These are phyloP conservation scores for Heliconius hewitsoni DNA, from an alignment of 1,140 invertebrate species.

Conservation along the genomic window DNA sequence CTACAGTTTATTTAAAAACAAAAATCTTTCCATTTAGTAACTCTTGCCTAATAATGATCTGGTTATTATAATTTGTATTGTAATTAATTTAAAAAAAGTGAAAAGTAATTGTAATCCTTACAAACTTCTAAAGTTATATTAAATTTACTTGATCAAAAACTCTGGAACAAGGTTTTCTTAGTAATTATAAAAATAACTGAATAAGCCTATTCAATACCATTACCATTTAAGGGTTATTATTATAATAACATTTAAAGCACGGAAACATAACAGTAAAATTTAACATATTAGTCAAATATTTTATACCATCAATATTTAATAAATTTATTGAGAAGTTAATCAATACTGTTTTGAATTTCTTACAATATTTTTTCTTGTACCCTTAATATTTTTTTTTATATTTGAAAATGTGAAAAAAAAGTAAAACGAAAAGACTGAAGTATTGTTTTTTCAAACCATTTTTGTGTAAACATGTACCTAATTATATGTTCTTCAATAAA, in stretches of 20 bases:
- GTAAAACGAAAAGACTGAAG: background rate
- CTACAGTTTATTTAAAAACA: background rate
- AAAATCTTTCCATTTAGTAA: background rate
- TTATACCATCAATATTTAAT: no score
- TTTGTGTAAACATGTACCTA: constrained; percentile 1
- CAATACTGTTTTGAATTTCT: background rate
- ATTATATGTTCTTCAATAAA: background rate
- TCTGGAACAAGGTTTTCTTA: no score
- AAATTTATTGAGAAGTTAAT: no score
- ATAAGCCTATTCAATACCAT: no score
- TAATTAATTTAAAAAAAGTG: background rate
- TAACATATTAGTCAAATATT: no score
- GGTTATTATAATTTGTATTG: background rate
- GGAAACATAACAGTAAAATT: no score
- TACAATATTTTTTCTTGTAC: background rate
- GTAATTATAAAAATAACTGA: no score
- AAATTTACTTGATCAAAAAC: no score
- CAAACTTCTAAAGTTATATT: no score
- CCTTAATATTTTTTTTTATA: background rate
- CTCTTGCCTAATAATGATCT: constrained; percentile 8
- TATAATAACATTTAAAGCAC: no score
- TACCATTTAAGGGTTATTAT: no score
- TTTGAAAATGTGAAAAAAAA: background rate
- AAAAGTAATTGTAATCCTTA: no score
- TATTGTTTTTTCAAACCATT: background rate